Conservation (phyloP, 2,888 invertebrate genomes). For the Zaprionus bogoriensis region DNA sequence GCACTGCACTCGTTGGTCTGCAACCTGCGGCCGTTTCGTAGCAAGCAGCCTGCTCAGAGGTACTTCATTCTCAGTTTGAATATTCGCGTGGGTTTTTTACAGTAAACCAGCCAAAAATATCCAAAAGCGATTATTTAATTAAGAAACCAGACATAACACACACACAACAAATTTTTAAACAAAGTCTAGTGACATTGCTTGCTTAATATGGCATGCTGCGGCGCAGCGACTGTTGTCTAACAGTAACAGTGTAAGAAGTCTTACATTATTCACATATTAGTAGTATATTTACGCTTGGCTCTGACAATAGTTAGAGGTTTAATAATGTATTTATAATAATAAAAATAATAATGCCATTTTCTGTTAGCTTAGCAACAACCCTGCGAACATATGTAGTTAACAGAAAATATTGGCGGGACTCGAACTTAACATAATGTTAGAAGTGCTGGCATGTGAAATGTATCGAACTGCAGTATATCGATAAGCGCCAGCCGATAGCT, state of each 20-base stretch:
- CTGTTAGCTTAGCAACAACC: no score
- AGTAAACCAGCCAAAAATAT: background rate
- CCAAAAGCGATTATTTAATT: background rate
- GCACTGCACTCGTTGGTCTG: slow-evolving; percentile 21
- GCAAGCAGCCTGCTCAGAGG: no score
- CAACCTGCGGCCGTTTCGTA: background rate
- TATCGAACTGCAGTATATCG: slow-evolving; percentile 18
- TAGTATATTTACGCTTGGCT: no score
- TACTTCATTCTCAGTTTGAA: no score
- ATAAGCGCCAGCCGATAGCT: slow-evolving; percentile 16
- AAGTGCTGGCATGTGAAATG: no score
- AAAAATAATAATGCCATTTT: no score
- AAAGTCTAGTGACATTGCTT: background rate
- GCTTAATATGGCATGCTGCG: background rate
- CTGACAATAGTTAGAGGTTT: no score
- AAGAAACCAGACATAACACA: no score
- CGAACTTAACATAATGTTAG: background rate
- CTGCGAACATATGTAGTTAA: background rate
- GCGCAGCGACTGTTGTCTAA: background rate
- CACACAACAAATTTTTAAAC: background rate
- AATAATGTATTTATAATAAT: no score
- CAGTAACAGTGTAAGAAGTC: no score
- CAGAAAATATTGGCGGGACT: background rate
- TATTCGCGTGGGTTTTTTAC: no score
- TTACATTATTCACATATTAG: no score